These are phyloP conservation scores for Merluccius polli DNA, from an alignment of 2,797 vertebrate species.

Conservation along the genomic window DNA sequence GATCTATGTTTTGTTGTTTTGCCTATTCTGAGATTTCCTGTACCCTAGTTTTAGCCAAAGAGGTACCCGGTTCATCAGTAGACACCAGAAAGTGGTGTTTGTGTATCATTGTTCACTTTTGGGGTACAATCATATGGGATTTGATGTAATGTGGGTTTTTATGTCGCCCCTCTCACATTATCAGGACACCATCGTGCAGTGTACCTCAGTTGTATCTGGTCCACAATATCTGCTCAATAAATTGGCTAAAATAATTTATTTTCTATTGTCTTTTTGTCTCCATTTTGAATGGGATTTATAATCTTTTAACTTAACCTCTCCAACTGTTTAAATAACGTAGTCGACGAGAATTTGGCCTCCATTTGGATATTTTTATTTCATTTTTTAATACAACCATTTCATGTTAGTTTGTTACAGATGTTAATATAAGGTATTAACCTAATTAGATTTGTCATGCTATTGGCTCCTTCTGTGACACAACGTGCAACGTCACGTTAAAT, in stretches of 20 bases:
- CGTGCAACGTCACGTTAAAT: conserved; percentile 18
- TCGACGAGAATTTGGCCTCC: background rate
- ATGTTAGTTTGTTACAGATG: background rate
- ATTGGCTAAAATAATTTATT: conserved; percentile 71
- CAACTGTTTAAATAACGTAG: background rate
- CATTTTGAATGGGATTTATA: background rate
- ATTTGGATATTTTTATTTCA: background rate
- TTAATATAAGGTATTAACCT: too few relatives aligned
- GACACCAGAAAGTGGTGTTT: conserved; percentile 37
- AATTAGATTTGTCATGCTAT: background rate
- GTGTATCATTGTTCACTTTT: conserved; percentile 47
- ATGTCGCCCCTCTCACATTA: conserved; percentile 32
- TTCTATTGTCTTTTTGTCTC: conserved; percentile 9
- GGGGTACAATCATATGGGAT: conserved; percentile 32
- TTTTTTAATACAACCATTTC: background rate
- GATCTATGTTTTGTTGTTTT: conserved; percentile 3
- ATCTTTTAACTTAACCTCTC: background rate
- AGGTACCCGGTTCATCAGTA: conserved; percentile 54
- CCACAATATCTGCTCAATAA: conserved; percentile 80
- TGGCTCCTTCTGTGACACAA: conserved; percentile 36
- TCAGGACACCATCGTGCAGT: conserved; percentile 62
- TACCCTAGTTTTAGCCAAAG: conserved; percentile 31
- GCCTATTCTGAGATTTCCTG: conserved; percentile 26
- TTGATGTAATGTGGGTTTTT: conserved; percentile 24
- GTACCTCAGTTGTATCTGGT: conserved; percentile 83